Percentiles rank a stretch among this genome's conserved stretches.
phyloP scores from a whole-genome alignment of 2,113 vertebrate genomes.

The Spea bombifrons region DNA sequence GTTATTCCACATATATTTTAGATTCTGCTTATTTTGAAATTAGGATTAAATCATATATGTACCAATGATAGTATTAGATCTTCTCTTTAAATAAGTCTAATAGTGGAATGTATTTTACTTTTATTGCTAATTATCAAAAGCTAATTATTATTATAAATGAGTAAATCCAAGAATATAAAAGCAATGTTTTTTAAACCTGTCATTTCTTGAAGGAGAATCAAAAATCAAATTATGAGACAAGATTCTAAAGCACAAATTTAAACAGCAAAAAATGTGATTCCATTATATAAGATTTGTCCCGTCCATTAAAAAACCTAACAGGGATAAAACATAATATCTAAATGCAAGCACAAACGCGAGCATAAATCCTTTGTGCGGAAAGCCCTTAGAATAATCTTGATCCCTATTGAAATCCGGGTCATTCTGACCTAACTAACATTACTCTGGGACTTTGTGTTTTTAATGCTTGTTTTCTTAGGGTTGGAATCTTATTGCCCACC shows the following conservation, averaged over 20 bases:
- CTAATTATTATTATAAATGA: background rate
- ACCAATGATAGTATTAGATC: too few relatives aligned
- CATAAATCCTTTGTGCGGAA: constrained; percentile 60
- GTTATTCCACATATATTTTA: too few relatives aligned
- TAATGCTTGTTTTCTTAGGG: constrained; percentile 61
- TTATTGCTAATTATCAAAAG: too few relatives aligned
- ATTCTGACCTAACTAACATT: constrained; percentile 70
- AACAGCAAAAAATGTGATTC: background rate
- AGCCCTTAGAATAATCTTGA: constrained; percentile 60
- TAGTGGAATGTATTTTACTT: too few relatives aligned
- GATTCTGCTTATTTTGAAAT: too few relatives aligned
- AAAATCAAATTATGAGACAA: background rate
- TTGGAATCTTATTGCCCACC: constrained; percentile 62
- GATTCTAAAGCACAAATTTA: background rate
- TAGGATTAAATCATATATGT: too few relatives aligned
- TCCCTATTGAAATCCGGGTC: constrained; percentile 66
- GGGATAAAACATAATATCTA: background rate
- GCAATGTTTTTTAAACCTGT: background rate
- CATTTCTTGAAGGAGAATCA: background rate
- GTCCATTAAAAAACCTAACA: background rate
- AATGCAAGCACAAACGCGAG: constrained; percentile 23
- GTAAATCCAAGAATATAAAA: background rate
- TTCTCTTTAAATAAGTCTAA: too few relatives aligned
- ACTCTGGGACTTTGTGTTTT: constrained; percentile 65
- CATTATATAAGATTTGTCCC: background rate